Conservation (phyloP, 2,888 invertebrate genomes). For the Drosophila melanosoma region DNA sequence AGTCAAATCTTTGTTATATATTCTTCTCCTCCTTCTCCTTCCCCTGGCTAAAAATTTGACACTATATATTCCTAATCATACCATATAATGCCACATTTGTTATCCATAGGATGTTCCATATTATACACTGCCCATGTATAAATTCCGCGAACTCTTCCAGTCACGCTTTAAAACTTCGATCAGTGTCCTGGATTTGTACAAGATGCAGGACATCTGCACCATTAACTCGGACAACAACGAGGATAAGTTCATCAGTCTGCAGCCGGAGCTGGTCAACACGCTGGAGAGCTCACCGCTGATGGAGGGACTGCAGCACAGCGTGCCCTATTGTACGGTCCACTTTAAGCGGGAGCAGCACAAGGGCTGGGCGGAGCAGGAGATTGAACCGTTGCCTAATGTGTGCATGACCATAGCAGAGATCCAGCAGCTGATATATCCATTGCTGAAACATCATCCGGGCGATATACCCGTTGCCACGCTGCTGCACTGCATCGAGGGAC, state of each 20-base stretch:
- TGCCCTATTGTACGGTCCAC: conserved; percentile 89
- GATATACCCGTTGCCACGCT: conserved; percentile 84
- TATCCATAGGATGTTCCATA: conserved; percentile 89
- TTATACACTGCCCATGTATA: conserved; percentile 91
- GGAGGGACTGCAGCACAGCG: conserved; percentile 85
- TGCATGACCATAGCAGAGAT: conserved; percentile 84
- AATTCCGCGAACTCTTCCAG: conserved; percentile 92
- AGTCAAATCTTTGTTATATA: not conserved
- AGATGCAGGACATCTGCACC: conserved; percentile 90
- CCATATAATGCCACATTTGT: not conserved
- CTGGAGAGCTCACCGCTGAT: conserved; percentile 85
- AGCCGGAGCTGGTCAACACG: conserved; percentile 87
- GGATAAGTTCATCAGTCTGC: conserved; percentile 90
- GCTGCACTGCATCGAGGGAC: conserved; percentile 83
- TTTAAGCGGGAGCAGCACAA: conserved; percentile 87
- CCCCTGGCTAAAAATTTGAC: not conserved
- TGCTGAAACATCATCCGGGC: conserved; percentile 83
- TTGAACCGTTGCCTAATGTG: conserved; percentile 87
- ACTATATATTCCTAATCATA: not conserved
- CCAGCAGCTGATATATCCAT: conserved; percentile 83
- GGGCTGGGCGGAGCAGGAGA: conserved; percentile 92
- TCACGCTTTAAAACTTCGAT: conserved; percentile 91
- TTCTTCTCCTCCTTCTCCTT: too few relatives aligned
- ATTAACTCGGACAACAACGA: conserved; percentile 90
- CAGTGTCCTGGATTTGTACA: conserved; percentile 89